Conservation (phyloP, 1,140 invertebrate species). For the Drosophila orosa region DNA sequence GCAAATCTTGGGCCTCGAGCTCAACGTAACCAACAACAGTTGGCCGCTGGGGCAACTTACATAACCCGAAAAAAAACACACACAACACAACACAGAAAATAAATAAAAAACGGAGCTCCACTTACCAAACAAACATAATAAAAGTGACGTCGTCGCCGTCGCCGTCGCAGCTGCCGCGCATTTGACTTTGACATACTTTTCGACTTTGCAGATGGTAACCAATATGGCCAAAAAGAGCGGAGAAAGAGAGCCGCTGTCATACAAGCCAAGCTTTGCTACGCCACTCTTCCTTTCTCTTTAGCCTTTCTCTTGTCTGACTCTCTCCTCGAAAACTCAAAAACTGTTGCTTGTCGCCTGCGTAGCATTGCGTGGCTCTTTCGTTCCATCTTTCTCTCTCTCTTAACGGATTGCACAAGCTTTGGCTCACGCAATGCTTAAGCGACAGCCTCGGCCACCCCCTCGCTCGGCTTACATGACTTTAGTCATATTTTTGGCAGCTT, state of each 20-base stretch:
- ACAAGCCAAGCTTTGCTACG: conserved; percentile 55
- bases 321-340: conserved; percentile 10
- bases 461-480: conserved; percentile 17
- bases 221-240: conserved; percentile 33
- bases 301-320: conserved; percentile 9
- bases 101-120: conserved; percentile 56
- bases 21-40: conserved; percentile 75
- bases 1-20: conserved; percentile 53
- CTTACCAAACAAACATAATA: conserved; percentile 81
- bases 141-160: conserved; percentile 57
- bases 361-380: conserved; percentile 35
- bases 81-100: background rate
- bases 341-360: conserved; percentile 56
- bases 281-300: conserved; percentile 4
- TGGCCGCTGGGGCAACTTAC: conserved; percentile 66
- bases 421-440: conserved; percentile 68
- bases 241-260: conserved; percentile 48
- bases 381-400: conserved; percentile 13
- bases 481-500: conserved; percentile 68
- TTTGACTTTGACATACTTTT: conserved; percentile 84
- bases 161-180: conserved; percentile 37
- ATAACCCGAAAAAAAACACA: conserved; percentile 46
- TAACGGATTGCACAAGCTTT: conserved; percentile 64
- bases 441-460: conserved; percentile 3
- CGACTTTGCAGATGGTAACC: conserved; percentile 51